Conservation (phyloP, 2,113 vertebrate genomes). For the Hiodon alosoides region DNA sequence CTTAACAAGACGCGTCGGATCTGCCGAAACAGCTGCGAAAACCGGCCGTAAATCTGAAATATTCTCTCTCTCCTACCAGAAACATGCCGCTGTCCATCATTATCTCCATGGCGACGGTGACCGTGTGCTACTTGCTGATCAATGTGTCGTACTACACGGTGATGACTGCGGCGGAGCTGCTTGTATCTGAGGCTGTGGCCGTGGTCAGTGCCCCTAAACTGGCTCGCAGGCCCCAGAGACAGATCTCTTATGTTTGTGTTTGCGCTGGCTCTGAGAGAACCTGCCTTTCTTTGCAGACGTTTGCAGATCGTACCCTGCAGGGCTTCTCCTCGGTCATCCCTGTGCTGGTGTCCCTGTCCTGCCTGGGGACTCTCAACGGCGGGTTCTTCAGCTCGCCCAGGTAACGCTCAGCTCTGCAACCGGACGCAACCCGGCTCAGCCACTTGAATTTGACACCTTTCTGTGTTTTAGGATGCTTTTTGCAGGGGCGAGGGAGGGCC, state of each 20-base stretch:
- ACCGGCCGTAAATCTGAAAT: neutral
- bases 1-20: neutral
- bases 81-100: slow-evolving; percentile 31
- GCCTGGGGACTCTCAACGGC: slow-evolving; percentile 78
- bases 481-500: slow-evolving; percentile 90
- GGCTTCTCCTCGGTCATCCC: slow-evolving; percentile 67
- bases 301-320: slow-evolving; percentile 66
- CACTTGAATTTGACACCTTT: neutral
- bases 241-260: too few species aligned
- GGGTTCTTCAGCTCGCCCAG: slow-evolving; percentile 73
- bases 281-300: slow-evolving; percentile 59
- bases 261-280: neutral
- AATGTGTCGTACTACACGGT: slow-evolving; percentile 31
- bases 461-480: slow-evolving; percentile 79
- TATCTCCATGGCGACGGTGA: slow-evolving; percentile 29
- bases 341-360: slow-evolving; percentile 75
- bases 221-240: too few species aligned
- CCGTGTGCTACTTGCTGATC: slow-evolving; percentile 24
- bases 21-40: neutral
- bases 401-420: slow-evolving; percentile 41
- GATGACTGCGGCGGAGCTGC: slow-evolving; percentile 25
- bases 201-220: slow-evolving; percentile 3
- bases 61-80: slow-evolving; percentile 70
- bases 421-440: neutral
- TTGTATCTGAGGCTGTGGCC: slow-evolving; percentile 19